Evolutionary conservation across 2,113 vertebrate species (phyloP).

Genomic region (western clawed frog (Xenopus tropicalis)): UCB_Xtro_10.0 CM004447.2:121714001-121714500

Average conservation of each 20-base stretch:
- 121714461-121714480: constrained; percentile 10
- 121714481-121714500: no score
- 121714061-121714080: constrained; percentile 80
- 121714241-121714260: constrained; percentile 96
- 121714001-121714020: constrained; percentile 67
- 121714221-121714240: constrained; percentile 99
- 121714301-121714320: constrained; percentile 87
- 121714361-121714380: constrained; percentile 80
- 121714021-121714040: constrained; percentile 70
- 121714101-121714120: constrained; percentile 79
- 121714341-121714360: constrained; percentile 80
- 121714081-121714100: constrained; percentile 81
- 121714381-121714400: constrained; percentile 77
- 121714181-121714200: constrained; percentile 96
- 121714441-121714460: constrained; percentile 54
- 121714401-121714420: constrained; percentile 64
- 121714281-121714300: constrained; percentile 89
- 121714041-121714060: constrained; percentile 72
- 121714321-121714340: constrained; percentile 85
- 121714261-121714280: constrained; percentile 99
- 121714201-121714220: constrained; percentile 98
- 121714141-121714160: constrained; percentile 99
- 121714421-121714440: constrained; percentile 46
- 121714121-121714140: constrained; percentile 98
- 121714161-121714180: constrained; percentile 98